Percentiles rank a stretch among this genome's conserved stretches.
phyloP scores from a whole-genome alignment of 2,113 vertebrate species.

The Phylloscopus trochilus region DNA sequence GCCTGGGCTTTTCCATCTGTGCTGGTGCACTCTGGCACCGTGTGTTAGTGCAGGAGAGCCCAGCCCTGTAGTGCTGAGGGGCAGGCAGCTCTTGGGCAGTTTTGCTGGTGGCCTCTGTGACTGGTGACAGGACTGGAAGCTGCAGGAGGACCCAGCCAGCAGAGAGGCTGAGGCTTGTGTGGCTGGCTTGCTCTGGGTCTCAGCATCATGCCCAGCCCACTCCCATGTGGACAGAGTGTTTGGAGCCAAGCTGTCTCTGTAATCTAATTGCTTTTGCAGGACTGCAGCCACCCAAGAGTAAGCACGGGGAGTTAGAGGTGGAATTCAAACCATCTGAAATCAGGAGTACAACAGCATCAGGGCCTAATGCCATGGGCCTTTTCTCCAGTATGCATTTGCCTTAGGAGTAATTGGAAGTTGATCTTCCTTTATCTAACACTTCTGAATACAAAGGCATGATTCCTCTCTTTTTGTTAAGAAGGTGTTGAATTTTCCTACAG shows the following conservation, averaged over 20 bases:
- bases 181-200: not conserved
- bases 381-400: not conserved
- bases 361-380: not conserved
- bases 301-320: not conserved
- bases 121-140: not conserved
- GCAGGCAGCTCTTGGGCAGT: not conserved
- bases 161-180: not conserved
- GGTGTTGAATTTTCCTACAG: not conserved
- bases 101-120: not conserved
- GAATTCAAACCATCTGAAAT: not conserved
- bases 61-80: not conserved
- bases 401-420: not conserved
- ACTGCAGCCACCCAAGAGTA: not conserved
- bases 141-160: not conserved
- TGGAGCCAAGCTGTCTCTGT: not conserved
- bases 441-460: not conserved
- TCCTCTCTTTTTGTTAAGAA: not conserved
- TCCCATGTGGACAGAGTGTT: not conserved
- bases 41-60: not conserved
- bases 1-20: not conserved
- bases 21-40: rapidly evolving
- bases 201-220: not conserved
- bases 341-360: not conserved
- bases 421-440: not conserved
- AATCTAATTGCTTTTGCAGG: not conserved